Conservation (phyloP, 2,797 vertebrate species). For the Sebastes flavidus region DNA sequence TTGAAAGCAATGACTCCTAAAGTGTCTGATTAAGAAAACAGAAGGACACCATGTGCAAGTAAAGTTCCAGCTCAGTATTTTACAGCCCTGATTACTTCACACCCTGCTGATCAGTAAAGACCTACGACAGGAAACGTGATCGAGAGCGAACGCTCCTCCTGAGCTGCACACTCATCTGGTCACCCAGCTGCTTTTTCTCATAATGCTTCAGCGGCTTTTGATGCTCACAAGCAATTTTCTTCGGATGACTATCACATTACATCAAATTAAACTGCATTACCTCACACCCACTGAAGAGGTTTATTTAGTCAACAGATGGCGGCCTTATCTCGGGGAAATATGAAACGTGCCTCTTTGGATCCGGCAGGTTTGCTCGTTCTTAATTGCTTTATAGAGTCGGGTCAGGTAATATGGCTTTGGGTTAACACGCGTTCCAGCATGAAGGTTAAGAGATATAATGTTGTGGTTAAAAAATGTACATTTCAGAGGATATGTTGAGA, state of each 20-base stretch:
- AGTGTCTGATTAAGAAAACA: not conserved
- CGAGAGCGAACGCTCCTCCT: conserved; percentile 42
- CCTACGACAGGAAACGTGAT: conserved; percentile 26
- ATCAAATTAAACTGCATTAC: conserved; percentile 72
- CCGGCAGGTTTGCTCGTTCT: conserved; percentile 37
- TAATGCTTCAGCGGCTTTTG: conserved; percentile 65
- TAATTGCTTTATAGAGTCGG: conserved; percentile 27
- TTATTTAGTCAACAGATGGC: conserved; percentile 74
- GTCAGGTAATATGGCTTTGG: not conserved
- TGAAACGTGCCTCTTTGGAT: conserved; percentile 45
- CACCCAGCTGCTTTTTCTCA: conserved; percentile 74
- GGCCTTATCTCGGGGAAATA: conserved; percentile 51
- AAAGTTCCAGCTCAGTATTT: conserved; percentile 1
- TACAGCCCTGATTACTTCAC: conserved; percentile 15
- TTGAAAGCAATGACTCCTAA: not conserved
- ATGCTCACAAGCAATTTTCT: conserved; percentile 74
- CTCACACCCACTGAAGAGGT: conserved; percentile 63
- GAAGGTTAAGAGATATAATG: not conserved
- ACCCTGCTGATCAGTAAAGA: conserved; percentile 29
- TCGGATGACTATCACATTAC: conserved; percentile 76
- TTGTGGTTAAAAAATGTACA: not conserved
- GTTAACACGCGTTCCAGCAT: not conserved
- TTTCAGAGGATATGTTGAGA: not conserved
- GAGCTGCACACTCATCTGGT: conserved; percentile 70
- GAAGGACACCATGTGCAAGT: not conserved